These are phyloP conservation scores for Coenonympha arcania DNA, from an alignment of 2,888 invertebrate species.

Conservation along the genomic window DNA sequence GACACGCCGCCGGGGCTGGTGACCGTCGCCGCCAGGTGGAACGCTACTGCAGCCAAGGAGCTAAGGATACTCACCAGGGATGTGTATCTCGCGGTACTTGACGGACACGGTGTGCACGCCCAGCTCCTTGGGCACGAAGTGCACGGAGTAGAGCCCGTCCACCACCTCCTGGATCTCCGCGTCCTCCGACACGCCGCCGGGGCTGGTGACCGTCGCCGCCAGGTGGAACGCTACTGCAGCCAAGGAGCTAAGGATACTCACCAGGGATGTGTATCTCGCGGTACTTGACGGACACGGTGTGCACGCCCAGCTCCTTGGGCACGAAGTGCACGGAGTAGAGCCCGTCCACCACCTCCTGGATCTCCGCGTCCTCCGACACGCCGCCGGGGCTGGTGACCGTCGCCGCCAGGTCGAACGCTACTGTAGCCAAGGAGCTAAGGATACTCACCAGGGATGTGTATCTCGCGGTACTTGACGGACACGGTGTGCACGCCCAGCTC, in stretches of 20 bases:
- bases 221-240: no score
- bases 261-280: conserved; percentile 98
- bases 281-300: conserved; percentile 97
- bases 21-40: no score
- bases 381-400: conserved; percentile 95
- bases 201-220: no score
- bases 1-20: conserved; percentile 95
- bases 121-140: conserved; percentile 79
- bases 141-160: conserved; percentile 72
- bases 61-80: conserved; percentile 89
- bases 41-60: no score
- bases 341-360: conserved; percentile 93
- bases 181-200: conserved; percentile 93
- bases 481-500: conserved; percentile 98
- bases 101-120: conserved; percentile 98
- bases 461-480: conserved; percentile 96
- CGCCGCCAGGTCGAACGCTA: no score
- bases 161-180: conserved; percentile 95
- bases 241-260: no score
- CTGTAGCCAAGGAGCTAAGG: no score
- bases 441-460: conserved; percentile 93
- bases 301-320: conserved; percentile 91
- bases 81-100: conserved; percentile 97
- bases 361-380: conserved; percentile 94
- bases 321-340: neutral